Evolutionary conservation across 1,140 invertebrate genomes (phyloP), one percentile per base, ranked within the genome.

Genomic region (Antheraea pernyi): DNA sequence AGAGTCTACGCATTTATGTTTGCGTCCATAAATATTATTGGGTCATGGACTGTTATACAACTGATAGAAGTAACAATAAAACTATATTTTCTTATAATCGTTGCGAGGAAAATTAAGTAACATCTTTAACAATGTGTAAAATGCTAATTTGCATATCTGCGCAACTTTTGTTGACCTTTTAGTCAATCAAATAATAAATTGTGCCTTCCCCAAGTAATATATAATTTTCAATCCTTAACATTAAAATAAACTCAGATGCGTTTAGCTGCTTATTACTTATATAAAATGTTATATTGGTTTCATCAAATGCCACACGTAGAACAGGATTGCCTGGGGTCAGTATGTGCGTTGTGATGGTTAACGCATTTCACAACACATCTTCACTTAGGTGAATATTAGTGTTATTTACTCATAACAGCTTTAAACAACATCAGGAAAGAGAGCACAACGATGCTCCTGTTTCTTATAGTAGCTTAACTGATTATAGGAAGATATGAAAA

Each of bases 241-340:
- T 37, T 36, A 63, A 70, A 58, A 71, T 71, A 71, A 63, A 67
- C 63, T 62, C 69, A 67, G 59, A 22, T 67, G 65, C 19, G 36
- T 65, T 46, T 60, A 61, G 69, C 36, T 61, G 59, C 37, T 66
- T 66, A 67, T 64, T 73, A 68, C 70, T 75, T 65, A 42, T 58
- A 70, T 65, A 67, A 78, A 80, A 53, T 53, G 46, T 77, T 82
- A 80, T 77, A 82, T 82, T 75, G 76, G 70, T 78, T 76, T 73
- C 77, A 78, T 79, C 73, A 88, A 88, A 85, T 88, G 84, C 80
- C 86, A 83, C 75, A 77, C 69, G 73, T 67, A 70, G 69, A 82
- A 86, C 86, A 83, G 81, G 84, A 79, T 86, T 75, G 59, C 66
- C 69, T 68, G 66, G 72, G 74, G 74, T 78, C 73, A 77, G 37